Base-by-base conservation (phyloP, 2,113 vertebrate genomes). In the Cricetomys ansorgei region DNA sequence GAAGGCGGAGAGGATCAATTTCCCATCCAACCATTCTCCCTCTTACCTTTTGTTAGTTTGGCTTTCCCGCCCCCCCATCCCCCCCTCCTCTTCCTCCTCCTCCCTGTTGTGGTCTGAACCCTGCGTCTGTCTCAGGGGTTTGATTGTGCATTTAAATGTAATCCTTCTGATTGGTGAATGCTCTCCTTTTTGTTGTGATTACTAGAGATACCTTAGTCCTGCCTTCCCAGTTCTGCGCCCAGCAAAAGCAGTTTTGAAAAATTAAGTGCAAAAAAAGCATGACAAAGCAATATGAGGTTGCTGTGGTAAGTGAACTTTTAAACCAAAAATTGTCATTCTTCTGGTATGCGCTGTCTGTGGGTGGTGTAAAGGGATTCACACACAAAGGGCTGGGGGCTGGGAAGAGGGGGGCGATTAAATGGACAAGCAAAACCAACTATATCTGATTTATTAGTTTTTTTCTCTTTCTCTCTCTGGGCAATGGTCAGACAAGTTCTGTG, bases 241-340 rank as follows among this genome's bases (percentile, higher is more conserved):
- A 95, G 96, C 92, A 96, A 96, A 97, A 92, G 83, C 95, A 95
- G 89, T 95, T 95, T 95, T 95, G 97, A 98, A 98, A 98, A 97
- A 45, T 97, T 96, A 97, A 98, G 97, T 96, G 92, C 93, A 98
- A 97, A 98, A 98, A 77, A 98, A 98, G 85, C 96, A 96, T 98
- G 98, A 97, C 96, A 98, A 98, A 97, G 96, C 98, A 97, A 85
- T 98, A 37, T 97, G 97, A 98, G 97, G 93, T 98, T 98, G 97
- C 96, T 92, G 98, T 97, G 98, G 98, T 99, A 99, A 99, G 98
- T 99, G 90, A 81, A 84, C 76, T 91, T 93, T 98, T 97, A 96
- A 97, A 95, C 87, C 94, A 96, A 96, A 96, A 96, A 95, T 97
- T 96, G 84, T 70, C 91, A 31, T 91, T 92, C 75, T 70, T 86